Base-by-base conservation (phyloP, 2,888 invertebrate species). In the Phyto melanocephala region DNA sequence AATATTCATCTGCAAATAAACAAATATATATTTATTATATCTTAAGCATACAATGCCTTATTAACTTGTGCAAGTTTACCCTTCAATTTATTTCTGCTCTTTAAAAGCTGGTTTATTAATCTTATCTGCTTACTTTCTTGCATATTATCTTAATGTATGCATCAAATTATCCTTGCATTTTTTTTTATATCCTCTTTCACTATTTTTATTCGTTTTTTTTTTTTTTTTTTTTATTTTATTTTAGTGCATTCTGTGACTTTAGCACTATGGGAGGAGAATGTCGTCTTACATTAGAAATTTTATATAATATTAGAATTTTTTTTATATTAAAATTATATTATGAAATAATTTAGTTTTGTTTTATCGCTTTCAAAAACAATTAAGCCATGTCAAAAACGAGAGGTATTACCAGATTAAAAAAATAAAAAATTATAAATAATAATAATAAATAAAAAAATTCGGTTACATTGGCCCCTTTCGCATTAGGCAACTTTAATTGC, bases 91-190 rank as follows among this genome's bases (percentile, higher is more conserved):
- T 17, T 47, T 56, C 13, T 65, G 33, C 11, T 58, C 45, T 24
- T 56, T 70, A 62, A 71, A 71, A 72, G 72, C 50, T 77, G 68
- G 68, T 74, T 74, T 74, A 78, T 78, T 78, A 78, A 74, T 81
- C 68, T 81, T 81, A 81, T 81, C 81, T 81, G 63, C 54, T 78
- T 58, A 74, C 63, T 40, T 58, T 72, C 81, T 65, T 68, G 42
- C 50, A 74, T 63, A 65, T 81, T 74, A 78, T 74, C 77, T 74
- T 74, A 50, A 78, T 24, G 56, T 65, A 70, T 58, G 20, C 3
- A 47, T 74, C 68, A 70, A 70, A 70, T 78, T 78, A 74, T 65
- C 24, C 24, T 79, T 72, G 50, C 54, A 47, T 20, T 37, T 47
- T 37, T 62, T 20, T 20, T 33, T n/a, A 28, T 60, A 28, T 8